phyloP scores from a whole-genome alignment of 2,888 invertebrate species.

The Synanthedon formicaeformis region DNA sequence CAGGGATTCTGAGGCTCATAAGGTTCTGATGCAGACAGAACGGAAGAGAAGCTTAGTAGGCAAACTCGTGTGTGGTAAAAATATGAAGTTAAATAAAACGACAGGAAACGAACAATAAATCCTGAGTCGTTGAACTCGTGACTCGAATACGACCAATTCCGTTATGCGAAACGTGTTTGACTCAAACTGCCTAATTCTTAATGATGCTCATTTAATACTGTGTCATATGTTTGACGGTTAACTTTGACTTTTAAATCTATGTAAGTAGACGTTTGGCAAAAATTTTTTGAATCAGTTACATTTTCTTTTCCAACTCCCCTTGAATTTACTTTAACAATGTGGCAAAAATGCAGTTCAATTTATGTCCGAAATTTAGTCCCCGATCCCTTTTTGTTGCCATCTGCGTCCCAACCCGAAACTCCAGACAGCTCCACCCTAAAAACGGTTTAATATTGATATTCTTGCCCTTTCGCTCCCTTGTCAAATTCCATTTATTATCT shows the following conservation, averaged over 20 bases:
- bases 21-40: conserved; percentile 11
- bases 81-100: conserved; percentile 43
- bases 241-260: too few species aligned
- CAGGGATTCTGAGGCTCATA: too few species aligned
- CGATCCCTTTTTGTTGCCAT: conserved; percentile 67
- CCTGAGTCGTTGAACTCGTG: conserved; percentile 55
- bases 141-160: conserved; percentile 47
- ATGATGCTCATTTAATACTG: neutral
- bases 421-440: conserved; percentile 71
- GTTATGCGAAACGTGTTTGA: conserved; percentile 30
- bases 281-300: too few species aligned
- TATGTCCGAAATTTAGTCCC: conserved; percentile 62
- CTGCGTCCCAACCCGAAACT: conserved; percentile 58
- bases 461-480: conserved; percentile 53
- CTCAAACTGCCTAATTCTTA: neutral
- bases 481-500: conserved; percentile 48
- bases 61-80: conserved; percentile 19
- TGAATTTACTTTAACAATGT: conserved; percentile 40
- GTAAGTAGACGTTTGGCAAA: too few species aligned
- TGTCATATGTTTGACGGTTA: too few species aligned
- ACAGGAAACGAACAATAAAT: conserved; percentile 59
- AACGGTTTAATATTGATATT: conserved; percentile 55
- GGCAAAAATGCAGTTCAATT: conserved; percentile 68
- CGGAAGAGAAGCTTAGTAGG: conserved; percentile 27
- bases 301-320: conserved; percentile 9